These are phyloP conservation scores for Brachylomia viminalis DNA, from an alignment of 2,888 invertebrate species.

Conservation along the genomic window DNA sequence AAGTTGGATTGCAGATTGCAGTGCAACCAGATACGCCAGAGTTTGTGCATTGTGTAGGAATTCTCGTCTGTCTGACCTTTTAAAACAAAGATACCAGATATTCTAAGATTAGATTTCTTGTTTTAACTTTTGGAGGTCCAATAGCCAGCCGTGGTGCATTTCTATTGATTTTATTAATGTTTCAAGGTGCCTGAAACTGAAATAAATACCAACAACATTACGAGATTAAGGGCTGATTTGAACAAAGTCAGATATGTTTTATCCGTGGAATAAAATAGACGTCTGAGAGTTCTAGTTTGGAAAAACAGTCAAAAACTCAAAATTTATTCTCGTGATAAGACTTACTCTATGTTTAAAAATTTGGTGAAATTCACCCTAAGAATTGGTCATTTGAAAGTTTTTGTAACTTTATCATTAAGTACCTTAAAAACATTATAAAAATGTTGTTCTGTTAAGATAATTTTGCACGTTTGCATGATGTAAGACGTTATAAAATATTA, in stretches of 20 bases:
- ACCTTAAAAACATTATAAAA: background rate
- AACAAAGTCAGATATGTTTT: too few species aligned
- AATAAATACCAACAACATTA: background rate
- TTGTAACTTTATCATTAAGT: background rate
- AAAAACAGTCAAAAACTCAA: too few species aligned
- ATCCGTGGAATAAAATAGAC: too few species aligned
- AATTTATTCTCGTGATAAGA: too few species aligned
- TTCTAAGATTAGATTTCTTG: slow-evolving; percentile 20
- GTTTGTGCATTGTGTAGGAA: slow-evolving; percentile 11
- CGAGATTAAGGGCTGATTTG: too few species aligned
- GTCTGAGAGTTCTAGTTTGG: too few species aligned
- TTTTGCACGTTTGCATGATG: slow-evolving; percentile 7
- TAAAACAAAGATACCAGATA: slow-evolving; percentile 13
- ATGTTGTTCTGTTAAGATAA: background rate
- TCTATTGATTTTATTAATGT: background rate
- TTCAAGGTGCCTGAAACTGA: background rate
- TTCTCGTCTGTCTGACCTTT: slow-evolving; percentile 16
- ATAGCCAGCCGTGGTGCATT: background rate
- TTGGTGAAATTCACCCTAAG: too few species aligned
- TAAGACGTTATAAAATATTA: slow-evolving; percentile 15
- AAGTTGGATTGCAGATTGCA: background rate
- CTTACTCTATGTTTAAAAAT: too few species aligned
- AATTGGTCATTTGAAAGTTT: background rate
- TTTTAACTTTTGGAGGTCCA: slow-evolving; percentile 31
- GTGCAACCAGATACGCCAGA: background rate